Evolutionary conservation across 2,113 vertebrate genomes (phyloP).

Genomic region (Cnemophilus loriae): DNA sequence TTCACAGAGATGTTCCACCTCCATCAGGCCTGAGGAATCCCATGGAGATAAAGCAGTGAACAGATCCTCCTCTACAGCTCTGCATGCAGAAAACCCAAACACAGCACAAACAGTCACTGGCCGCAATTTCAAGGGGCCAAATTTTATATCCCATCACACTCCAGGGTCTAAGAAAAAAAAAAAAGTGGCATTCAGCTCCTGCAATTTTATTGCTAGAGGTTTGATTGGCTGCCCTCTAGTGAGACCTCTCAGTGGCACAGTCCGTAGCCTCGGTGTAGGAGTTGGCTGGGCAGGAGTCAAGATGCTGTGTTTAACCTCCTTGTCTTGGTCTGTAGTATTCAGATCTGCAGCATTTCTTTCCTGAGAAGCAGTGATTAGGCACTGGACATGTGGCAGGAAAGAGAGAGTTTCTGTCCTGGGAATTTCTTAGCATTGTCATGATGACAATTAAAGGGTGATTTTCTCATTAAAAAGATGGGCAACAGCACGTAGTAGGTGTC

Average conservation of each 20-base stretch:
- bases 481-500: background rate
- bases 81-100: background rate
- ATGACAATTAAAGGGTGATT: background rate
- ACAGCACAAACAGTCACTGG: background rate
- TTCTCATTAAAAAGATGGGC: background rate
- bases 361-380: background rate
- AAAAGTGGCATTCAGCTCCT: background rate
- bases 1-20: background rate
- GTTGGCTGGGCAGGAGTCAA: background rate
- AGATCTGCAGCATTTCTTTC: background rate
- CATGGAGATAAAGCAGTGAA: background rate
- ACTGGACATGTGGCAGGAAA: background rate
- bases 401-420: background rate
- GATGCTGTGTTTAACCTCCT: background rate
- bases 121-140: background rate
- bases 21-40: background rate
- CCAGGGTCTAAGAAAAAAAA: too few species aligned
- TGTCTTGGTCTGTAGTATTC: background rate
- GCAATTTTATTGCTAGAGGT: background rate
- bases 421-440: background rate
- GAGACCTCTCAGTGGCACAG: background rate
- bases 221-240: conserved; percentile 1
- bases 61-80: background rate
- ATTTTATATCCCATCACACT: background rate
- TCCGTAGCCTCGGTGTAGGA: background rate